Evolutionary conservation across 1,140 invertebrate species (phyloP), one percentile per base, ranked within the genome.

Genomic region (Cryptotermes secundus): DNA sequence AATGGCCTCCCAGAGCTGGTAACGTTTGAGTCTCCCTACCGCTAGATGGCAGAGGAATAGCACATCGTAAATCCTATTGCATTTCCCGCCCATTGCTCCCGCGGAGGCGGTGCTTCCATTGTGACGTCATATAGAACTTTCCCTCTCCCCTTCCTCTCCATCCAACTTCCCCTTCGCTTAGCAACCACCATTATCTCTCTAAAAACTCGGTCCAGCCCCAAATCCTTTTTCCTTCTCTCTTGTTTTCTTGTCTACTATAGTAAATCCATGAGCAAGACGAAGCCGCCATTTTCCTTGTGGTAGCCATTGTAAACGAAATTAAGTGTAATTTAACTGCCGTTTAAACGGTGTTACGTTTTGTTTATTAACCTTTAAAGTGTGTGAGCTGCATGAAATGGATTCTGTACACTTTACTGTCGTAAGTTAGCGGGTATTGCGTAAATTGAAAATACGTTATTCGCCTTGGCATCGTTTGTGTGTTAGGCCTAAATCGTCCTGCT

Each of bases 31-130:
- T 42, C 38, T 45, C 81, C 65, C 42, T 82, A 82, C 84, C 84
- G 80, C 84, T 85, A 85, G 84, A 85, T 85, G 84, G 84, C 81
- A 85, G 49, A 12, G 53, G 59, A 81, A 85, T 85, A 85, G 84
- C 84, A 85, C 80, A 81, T 85, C 84, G 84, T 85, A 85, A 85
- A 85, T 85, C 84, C 84, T 82, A 59, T 85, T 82, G 36, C 65
- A 72, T 81, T 85, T 82, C 84, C 84, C 84, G 84, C 84, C 84
- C 84, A 81, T 81, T 79, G 80, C 49, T 49, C 59, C 53, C 24
- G n/a, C 31, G 81, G 81, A 81, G 84, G 84, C 84, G 84, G 84
- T 35, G 36, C 84, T 85, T 85, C 36, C 36, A 31, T 36, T 38
- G 80, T 85, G 84, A 85, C 84, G 84, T 85, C 84, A 85, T 35